Percentiles rank a stretch among this genome's conserved stretches.
Evolutionary conservation across 1,140 invertebrate species (phyloP).

Genomic region (Radopholus similis): DNA sequence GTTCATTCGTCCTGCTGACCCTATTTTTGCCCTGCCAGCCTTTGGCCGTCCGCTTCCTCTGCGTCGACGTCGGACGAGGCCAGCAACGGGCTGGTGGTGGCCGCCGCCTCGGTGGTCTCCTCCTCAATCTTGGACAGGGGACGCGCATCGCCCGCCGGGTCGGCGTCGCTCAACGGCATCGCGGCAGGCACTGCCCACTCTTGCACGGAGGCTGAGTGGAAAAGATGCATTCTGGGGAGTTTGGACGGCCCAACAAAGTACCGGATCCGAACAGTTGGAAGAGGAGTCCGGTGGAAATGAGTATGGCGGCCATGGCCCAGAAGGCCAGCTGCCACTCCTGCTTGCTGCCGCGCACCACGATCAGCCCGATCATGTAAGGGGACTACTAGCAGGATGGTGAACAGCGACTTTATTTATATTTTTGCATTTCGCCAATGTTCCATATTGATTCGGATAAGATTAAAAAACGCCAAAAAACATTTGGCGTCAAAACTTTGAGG

Average conservation of each 20-base stretch:
- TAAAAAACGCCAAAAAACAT: no score
- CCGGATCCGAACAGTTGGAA: conserved; percentile 46
- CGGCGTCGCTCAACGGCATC: background rate
- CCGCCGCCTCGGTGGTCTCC: background rate
- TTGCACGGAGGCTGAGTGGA: conserved; percentile 30
- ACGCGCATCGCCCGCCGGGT: background rate
- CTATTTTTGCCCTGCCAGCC: no score
- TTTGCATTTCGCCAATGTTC: no score
- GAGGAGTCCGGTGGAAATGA: conserved; percentile 43
- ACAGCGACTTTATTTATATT: no score
- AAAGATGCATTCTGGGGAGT: background rate
- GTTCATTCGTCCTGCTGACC: no score
- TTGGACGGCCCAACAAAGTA: background rate
- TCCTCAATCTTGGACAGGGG: background rate
- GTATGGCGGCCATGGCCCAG: conserved; percentile 40
- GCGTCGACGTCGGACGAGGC: no score
- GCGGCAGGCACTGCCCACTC: conserved; percentile 17
- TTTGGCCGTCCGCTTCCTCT: no score
- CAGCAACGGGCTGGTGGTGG: no score
- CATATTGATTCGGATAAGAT: no score
- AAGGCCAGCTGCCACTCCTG: conserved; percentile 48
- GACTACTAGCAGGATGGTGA: no score
- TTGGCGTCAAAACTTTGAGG: no score
- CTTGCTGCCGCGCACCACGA: conserved; percentile 36
- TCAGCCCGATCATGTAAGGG: conserved; percentile 47